phyloP scores from a whole-genome alignment of 1,140 invertebrate species.

The Agrypnia vestita region DNA sequence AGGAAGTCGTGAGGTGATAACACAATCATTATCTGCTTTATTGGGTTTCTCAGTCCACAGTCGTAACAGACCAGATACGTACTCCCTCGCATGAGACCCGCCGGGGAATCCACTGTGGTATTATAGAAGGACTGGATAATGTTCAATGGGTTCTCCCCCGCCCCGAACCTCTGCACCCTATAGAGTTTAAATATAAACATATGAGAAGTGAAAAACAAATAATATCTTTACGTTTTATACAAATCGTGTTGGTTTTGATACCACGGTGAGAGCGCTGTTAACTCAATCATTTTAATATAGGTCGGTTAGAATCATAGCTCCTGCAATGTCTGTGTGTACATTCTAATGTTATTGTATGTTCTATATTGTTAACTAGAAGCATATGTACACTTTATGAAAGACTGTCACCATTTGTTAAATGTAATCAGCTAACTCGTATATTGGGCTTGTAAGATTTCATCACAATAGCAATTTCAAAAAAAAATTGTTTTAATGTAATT shows the following conservation, averaged over 20 bases:
- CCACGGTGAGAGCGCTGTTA: background rate
- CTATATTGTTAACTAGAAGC: slow-evolving; percentile 59
- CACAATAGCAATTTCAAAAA: slow-evolving; percentile 31
- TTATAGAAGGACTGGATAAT: background rate
- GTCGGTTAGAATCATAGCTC: slow-evolving; percentile 36
- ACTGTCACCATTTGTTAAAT: slow-evolving; percentile 60
- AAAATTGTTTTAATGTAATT: slow-evolving; percentile 42
- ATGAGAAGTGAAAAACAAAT: background rate
- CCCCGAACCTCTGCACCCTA: no score
- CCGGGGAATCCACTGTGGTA: background rate
- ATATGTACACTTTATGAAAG: slow-evolving; percentile 59
- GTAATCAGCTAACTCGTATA: slow-evolving; percentile 48
- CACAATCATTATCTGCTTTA: no score
- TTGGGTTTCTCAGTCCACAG: no score
- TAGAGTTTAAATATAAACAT: background rate
- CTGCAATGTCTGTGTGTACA: slow-evolving; percentile 52
- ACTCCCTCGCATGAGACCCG: background rate
- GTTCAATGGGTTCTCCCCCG: background rate
- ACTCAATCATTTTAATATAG: slow-evolving; percentile 45
- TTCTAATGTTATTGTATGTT: slow-evolving; percentile 55
- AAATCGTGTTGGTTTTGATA: background rate
- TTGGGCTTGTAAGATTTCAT: slow-evolving; percentile 33
- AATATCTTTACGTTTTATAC: background rate
- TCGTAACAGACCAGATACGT: no score
- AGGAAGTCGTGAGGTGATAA: no score